phyloP scores from a whole-genome alignment of 2,113 vertebrate genomes.

The Paramisgurnus dabryanus region DNA sequence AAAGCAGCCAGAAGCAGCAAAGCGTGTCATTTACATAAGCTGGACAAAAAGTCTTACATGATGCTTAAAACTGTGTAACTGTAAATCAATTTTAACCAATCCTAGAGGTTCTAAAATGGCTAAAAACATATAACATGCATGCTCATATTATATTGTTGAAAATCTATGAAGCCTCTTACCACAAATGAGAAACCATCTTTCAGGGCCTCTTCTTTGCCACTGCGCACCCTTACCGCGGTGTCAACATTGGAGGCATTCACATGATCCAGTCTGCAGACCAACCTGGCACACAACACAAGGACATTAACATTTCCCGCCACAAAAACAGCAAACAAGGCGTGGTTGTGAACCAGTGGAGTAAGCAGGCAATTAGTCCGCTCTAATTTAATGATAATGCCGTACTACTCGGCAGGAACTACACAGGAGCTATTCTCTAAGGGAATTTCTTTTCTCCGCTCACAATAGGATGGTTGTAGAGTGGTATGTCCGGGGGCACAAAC shows the following conservation, averaged over 20 bases:
- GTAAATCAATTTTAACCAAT: not conserved
- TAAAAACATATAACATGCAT: not conserved
- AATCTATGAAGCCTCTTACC: slow-evolving; percentile 77
- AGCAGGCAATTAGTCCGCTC: slow-evolving; percentile 49
- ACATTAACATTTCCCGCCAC: slow-evolving; percentile 54
- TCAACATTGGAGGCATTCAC: slow-evolving; percentile 76
- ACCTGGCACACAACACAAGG: slow-evolving; percentile 48
- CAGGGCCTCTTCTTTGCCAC: slow-evolving; percentile 71
- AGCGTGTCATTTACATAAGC: too few species aligned
- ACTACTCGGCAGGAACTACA: slow-evolving; percentile 58
- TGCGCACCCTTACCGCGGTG: slow-evolving; percentile 80
- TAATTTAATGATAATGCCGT: slow-evolving; percentile 68
- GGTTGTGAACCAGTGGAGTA: slow-evolving; percentile 36
- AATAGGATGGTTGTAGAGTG: slow-evolving; percentile 56
- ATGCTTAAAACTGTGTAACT: too few species aligned
- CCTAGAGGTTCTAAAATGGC: not conserved
- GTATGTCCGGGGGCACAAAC: slow-evolving; percentile 42
- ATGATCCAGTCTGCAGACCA: slow-evolving; percentile 66
- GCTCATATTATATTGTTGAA: not conserved
- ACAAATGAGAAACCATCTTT: slow-evolving; percentile 85
- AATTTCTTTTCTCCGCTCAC: slow-evolving; percentile 47
- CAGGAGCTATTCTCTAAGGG: slow-evolving; percentile 54
- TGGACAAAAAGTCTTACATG: not conserved
- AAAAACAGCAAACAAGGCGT: slow-evolving; percentile 42
- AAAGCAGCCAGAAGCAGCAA: too few species aligned